These are phyloP conservation scores for Ophioninae sp. DNA, from an alignment of 2,888 invertebrate genomes.

Conservation along the genomic window DNA sequence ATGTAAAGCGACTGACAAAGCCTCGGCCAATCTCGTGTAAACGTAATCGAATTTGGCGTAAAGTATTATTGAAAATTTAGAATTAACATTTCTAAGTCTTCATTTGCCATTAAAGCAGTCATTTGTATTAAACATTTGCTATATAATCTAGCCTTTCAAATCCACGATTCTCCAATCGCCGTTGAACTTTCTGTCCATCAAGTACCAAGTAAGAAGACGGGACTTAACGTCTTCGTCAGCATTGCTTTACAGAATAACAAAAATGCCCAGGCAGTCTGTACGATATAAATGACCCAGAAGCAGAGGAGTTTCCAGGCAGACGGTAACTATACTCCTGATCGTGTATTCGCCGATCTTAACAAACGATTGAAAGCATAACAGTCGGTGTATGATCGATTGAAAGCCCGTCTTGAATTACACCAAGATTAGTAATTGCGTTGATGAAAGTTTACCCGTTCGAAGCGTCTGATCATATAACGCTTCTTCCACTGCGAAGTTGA, in stretches of 20 bases:
- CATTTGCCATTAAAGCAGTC: no score
- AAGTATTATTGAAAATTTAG: no score
- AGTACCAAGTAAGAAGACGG: neutral
- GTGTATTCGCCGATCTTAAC: neutral
- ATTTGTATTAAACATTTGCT: no score
- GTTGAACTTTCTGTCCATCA: no score
- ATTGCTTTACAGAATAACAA: neutral
- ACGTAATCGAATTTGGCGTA: no score
- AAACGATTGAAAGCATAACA: neutral
- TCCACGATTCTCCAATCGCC: no score
- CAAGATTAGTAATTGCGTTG: neutral
- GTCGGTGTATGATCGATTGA: neutral
- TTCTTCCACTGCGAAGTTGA: constrained; percentile 19
- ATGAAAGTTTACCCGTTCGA: neutral
- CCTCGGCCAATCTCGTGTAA: no score
- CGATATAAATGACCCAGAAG: neutral
- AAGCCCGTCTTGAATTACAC: neutral
- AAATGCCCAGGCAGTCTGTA: neutral
- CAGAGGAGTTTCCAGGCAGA: neutral
- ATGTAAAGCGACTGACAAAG: no score
- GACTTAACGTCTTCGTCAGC: neutral
- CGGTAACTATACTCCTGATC: neutral
- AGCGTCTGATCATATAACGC: constrained; percentile 9
- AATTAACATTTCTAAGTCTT: no score
- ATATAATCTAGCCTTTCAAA: no score